Base-by-base conservation (phyloP, 2,888 invertebrate genomes). In the Fissipunctia ypsillon region DNA sequence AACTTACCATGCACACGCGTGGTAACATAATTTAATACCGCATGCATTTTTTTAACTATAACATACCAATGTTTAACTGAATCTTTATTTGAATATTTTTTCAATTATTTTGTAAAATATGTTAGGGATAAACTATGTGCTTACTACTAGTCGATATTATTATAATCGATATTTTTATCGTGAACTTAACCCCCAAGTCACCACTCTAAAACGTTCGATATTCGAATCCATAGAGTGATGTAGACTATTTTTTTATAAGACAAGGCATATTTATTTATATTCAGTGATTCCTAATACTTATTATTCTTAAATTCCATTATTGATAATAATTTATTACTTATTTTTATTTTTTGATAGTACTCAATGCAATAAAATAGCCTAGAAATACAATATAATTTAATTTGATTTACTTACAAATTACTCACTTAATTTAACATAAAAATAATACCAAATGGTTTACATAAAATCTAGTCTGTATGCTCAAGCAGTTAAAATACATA, bases 401-500 rank as follows among this genome's bases (percentile, higher is more conserved):
- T 69, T 54, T 56, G 5, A 54, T 54, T 22, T 45, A 61, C 25
- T 73, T 72, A 66, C 76, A 60, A 74, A 74, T 81, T 70, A 81
- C 76, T 80, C 71, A 72, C 52, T 14, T 76, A 73, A 80, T 78
- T 80, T 80, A 79, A 78, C 63, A 82, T 84, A 81, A 84, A 89
- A 87, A 83, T 81, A 86, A 91, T 92, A 92, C 93, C 93, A 93
- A 93, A 93, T 92, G 86, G 88, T 90, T 90, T 89, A 87, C 87
- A 54, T 86, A 87, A 77, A 82, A 86, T 94, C 94, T 94, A 94
- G 93, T 94, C 93, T 90, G 76, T 87, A 88, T 91, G 91, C 93
- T 93, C 92, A 93, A 92, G 91, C 88, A 87, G 78, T 80, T 72
- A 56, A 57, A 69, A 73, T 81, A 68, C 73, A 78, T 65, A 31